These are phyloP conservation scores for Phainopepla nitens DNA, from an alignment of 2,113 vertebrate species.

Conservation along the genomic window DNA sequence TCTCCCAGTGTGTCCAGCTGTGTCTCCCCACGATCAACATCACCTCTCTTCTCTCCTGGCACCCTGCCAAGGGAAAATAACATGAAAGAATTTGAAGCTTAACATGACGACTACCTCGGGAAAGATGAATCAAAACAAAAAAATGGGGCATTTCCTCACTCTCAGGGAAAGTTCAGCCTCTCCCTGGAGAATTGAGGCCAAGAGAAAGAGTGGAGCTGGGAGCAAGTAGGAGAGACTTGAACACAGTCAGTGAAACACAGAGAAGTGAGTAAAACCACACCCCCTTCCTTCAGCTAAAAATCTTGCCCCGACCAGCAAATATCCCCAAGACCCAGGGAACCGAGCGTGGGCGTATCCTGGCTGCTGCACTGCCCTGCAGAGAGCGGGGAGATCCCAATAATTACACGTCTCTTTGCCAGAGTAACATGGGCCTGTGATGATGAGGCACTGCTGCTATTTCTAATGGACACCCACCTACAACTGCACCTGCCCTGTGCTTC, in stretches of 20 bases:
- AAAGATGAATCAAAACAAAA: neutral
- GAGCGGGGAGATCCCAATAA: neutral
- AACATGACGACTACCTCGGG: fast-evolving
- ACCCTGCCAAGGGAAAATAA: neutral
- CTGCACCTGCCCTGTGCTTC: neutral
- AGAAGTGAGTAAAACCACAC: neutral
- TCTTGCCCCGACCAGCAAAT: neutral
- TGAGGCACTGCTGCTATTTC: fast-evolving
- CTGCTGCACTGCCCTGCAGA: neutral
- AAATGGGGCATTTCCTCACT: neutral
- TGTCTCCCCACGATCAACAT: fast-evolving
- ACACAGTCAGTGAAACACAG: neutral
- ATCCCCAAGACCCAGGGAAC: neutral
- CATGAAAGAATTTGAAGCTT: neutral
- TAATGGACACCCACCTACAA: neutral
- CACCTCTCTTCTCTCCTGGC: no score
- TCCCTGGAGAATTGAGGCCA: neutral
- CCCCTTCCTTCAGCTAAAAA: neutral
- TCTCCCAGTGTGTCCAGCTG: neutral
- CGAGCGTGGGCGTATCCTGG: fast-evolving
- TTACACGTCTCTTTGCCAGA: fast-evolving
- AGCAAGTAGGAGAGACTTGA: neutral
- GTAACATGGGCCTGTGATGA: fast-evolving
- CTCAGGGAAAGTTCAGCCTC: neutral
- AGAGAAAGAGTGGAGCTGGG: neutral